Percentiles rank a stretch among this genome's conserved stretches.
Evolutionary conservation across 2,888 invertebrate genomes (phyloP).

Genomic region (Dryocosmus kuriphilus): DNA sequence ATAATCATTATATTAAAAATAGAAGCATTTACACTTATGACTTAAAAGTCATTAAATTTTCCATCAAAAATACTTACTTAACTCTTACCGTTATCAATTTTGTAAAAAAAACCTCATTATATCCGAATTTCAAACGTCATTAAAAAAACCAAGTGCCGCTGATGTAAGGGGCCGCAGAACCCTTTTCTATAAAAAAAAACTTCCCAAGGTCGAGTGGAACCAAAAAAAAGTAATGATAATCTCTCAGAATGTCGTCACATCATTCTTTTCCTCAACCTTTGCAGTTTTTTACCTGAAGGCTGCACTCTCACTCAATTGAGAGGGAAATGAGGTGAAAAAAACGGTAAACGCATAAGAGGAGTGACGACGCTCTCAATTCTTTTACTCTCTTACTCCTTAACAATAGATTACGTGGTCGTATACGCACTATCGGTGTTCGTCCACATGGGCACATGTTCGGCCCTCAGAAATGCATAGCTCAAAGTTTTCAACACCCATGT

Average conservation of each 20-base stretch:
- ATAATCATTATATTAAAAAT: no score
- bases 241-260: neutral
- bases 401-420: conserved; percentile 37
- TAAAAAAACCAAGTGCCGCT: no score
- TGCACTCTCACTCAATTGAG: neutral
- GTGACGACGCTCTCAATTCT: neutral
- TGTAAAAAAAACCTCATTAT: no score
- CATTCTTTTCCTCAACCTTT: neutral
- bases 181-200: neutral
- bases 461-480: conserved; percentile 51
- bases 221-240: conserved; percentile 10
- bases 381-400: conserved; percentile 11
- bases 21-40: no score
- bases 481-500: conserved; percentile 51
- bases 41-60: no score
- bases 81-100: no score
- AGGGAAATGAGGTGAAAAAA: neutral
- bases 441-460: conserved; percentile 57
- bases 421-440: conserved; percentile 22
- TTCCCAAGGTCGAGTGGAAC: neutral
- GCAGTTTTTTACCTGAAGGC: neutral
- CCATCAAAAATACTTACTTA: no score
- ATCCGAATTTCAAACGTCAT: no score
- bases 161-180: neutral
- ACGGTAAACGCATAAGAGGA: neutral